phyloP scores from a whole-genome alignment of 2,113 vertebrate species.

The Mirounga angustirostris region DNA sequence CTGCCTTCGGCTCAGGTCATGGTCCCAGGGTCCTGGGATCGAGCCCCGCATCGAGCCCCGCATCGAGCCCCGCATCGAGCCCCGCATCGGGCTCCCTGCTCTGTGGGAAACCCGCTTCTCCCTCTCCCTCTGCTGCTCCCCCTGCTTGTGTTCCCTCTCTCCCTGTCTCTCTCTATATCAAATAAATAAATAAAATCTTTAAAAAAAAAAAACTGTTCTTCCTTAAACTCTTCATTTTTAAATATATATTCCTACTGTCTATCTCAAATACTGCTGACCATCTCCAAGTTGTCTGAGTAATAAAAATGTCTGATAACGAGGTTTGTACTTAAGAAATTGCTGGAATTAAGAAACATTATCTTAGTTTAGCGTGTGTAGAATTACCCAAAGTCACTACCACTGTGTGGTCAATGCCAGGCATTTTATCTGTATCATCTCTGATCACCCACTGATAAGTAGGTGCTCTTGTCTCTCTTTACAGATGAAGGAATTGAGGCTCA shows the following conservation, averaged over 20 bases:
- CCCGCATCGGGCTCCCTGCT: no score
- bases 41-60: no score
- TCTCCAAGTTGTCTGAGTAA: background rate
- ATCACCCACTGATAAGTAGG: background rate
- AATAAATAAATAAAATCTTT: no score
- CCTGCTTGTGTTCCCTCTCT: no score
- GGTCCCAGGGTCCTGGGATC: no score
- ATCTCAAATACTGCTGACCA: background rate
- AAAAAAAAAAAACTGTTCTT: background rate
- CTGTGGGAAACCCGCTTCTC: no score
- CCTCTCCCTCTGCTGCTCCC: no score
- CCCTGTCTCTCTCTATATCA: no score
- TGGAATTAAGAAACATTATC: slow-evolving; percentile 13
- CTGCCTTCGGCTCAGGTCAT: no score
- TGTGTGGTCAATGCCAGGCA: background rate
- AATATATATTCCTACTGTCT: background rate
- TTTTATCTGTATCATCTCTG: background rate
- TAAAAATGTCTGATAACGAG: background rate
- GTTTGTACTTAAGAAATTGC: background rate
- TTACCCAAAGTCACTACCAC: background rate
- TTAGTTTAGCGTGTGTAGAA: background rate
- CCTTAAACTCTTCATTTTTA: background rate
- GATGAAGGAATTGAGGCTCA: background rate
- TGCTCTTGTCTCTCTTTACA: background rate
- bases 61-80: no score